Base-by-base conservation (phyloP, 2,797 vertebrate species). In the Lithobates pipiens region DNA sequence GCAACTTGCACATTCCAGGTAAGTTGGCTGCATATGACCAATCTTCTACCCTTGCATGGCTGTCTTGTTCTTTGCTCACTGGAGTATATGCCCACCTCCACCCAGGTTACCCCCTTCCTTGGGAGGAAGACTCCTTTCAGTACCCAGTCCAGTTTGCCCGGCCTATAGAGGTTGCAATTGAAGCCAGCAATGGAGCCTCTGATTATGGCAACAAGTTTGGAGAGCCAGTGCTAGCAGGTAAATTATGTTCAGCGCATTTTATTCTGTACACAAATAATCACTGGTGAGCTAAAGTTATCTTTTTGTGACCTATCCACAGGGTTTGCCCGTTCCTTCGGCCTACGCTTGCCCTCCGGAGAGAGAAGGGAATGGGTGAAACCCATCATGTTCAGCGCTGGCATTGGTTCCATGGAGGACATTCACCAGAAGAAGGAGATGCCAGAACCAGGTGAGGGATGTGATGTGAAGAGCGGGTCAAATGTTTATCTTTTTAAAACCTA, bases 151-250 rank as follows among this genome's bases (percentile, higher is more conserved):
- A 95, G 90, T 97, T 67, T 98, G 97, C 97, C 11, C 88, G 85
- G 0, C 96, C 97, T 0, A 93, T 98, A 87, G 96, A 99, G 86
- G 96, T 99, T 50, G 96, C 96, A 44, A 93, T 98, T 0, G 95
- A 97, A 74, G 97, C 90, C 54, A 61, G 54, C 97, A 16, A 91
- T 97, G 1, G 97, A 97, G 97, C 97, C 5, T 98, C 97, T 0
- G 97, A 99, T 90, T 99, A 99, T 0, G 97, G 97, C 77, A 99
- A 99, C 93, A 99, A 98, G 88, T 98, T 98, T 89, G 97, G 97
- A 73, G 97, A 98, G 63, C 97, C 97, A 0, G 94, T 99, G 5
- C 89, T 99, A 74, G 93, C 96, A 69, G 97, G 97, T 97, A 8
- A 11, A 4, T 1, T 5, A 23, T 9, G 21, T 23, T 8, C 1